Evolutionary conservation across 2,113 vertebrate genomes (phyloP).

Genomic region (Tachysurus fulvidraco): DNA sequence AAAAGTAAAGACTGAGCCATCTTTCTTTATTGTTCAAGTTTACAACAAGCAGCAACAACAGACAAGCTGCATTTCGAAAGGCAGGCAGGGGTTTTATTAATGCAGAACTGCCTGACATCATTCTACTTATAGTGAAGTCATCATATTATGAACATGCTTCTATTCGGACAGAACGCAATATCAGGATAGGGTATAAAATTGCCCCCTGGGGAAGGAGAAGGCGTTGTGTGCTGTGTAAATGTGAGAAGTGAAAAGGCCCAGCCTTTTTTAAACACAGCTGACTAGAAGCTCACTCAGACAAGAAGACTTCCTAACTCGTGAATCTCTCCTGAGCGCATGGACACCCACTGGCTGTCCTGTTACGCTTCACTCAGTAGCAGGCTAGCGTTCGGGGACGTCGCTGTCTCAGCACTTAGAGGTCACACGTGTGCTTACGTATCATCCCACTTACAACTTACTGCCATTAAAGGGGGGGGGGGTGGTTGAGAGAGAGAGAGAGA

Average conservation of each 20-base stretch:
- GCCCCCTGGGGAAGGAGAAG: not conserved
- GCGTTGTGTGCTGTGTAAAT: not conserved
- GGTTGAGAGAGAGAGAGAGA: too few relatives aligned
- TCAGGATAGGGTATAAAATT: not conserved
- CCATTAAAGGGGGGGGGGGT: too few relatives aligned
- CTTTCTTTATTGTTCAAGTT: slow-evolving; percentile 64
- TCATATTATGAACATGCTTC: not conserved
- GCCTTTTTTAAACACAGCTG: not conserved
- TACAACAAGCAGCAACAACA: slow-evolving; percentile 48
- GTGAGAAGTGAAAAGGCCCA: not conserved
- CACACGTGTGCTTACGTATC: not conserved
- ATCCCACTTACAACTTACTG: slow-evolving; percentile 48
- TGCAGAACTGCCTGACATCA: too few relatives aligned
- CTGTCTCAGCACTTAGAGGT: not conserved
- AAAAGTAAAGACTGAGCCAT: slow-evolving; percentile 51
- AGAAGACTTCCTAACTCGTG: not conserved
- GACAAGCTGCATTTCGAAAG: not conserved
- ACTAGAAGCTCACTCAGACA: not conserved
- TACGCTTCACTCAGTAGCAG: not conserved
- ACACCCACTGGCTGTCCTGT: not conserved
- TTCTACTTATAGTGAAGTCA: not conserved
- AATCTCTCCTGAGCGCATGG: not conserved
- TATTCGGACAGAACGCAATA: not conserved
- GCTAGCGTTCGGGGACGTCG: not conserved
- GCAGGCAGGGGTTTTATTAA: not conserved